These are phyloP conservation scores for Phymanthus crucifer DNA, from an alignment of 92 coral and sea anemone species.

Conservation along the genomic window DNA sequence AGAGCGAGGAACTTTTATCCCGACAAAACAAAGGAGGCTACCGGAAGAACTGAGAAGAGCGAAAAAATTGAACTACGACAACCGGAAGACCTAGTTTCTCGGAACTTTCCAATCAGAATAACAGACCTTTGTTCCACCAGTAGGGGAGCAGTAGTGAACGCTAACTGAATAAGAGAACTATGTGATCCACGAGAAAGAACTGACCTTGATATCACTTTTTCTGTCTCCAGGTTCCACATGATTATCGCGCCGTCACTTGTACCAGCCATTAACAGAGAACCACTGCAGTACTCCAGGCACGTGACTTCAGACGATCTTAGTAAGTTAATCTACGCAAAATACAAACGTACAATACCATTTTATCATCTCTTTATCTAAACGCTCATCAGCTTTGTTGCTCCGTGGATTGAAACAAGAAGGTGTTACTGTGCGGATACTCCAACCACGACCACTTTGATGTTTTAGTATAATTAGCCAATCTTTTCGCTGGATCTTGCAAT, in stretches of 20 bases:
- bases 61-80: no score
- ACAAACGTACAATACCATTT: background rate
- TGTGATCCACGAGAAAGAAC: background rate
- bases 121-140: no score
- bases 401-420: no score
- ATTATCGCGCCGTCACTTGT: conserved; percentile 74
- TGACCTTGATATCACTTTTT: conserved; percentile 73
- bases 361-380: background rate
- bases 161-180: background rate
- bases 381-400: background rate
- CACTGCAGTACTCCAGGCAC: conserved; percentile 74
- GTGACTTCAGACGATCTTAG: conserved; percentile 86
- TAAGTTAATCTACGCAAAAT: conserved; percentile 47
- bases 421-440: no score
- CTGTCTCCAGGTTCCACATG: conserved; percentile 85
- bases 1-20: background rate
- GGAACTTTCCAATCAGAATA: no score
- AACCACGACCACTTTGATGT: no score
- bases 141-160: no score
- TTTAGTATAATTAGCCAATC: no score
- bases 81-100: no score
- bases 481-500: no score
- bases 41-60: no score
- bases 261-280: conserved; percentile 78
- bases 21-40: no score